These are phyloP conservation scores for Orycteropus afer DNA, from an alignment of 2,113 vertebrate species.

Conservation along the genomic window DNA sequence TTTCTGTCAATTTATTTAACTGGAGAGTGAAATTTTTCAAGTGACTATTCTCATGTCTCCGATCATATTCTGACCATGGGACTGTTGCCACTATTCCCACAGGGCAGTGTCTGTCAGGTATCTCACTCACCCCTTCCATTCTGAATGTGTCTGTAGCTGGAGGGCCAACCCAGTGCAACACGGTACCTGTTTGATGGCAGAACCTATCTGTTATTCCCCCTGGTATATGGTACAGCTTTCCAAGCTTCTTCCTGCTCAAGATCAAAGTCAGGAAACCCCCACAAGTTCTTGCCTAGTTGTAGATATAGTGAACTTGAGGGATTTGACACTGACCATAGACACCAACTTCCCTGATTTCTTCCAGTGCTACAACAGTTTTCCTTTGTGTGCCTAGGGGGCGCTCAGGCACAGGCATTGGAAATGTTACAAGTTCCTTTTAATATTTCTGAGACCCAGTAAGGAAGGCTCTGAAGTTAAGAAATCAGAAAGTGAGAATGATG, in stretches of 20 bases:
- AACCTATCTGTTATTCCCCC: neutral
- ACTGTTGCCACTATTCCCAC: neutral
- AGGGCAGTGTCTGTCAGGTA: neutral
- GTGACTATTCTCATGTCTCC: neutral
- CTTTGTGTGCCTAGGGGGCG: constrained; percentile 57
- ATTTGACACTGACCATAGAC: neutral
- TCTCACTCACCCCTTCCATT: neutral
- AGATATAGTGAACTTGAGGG: constrained; percentile 33
- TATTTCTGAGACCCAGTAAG: neutral
- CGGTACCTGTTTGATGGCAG: neutral
- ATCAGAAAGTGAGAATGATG: neutral
- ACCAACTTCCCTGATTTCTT: neutral
- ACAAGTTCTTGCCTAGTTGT: neutral
- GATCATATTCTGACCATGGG: neutral
- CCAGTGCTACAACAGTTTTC: neutral
- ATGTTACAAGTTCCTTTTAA: neutral
- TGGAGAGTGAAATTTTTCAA: neutral
- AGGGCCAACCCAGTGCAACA: neutral
- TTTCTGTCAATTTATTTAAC: neutral
- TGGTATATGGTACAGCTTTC: neutral
- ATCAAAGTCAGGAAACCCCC: constrained; percentile 29
- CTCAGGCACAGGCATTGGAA: constrained; percentile 60
- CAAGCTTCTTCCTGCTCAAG: neutral
- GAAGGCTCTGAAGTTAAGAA: neutral
- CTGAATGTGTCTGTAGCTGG: neutral